Evolutionary conservation across 2,888 invertebrate genomes (phyloP), one percentile per base, ranked within the genome.

Genomic region (Aphodius granarius): DNA sequence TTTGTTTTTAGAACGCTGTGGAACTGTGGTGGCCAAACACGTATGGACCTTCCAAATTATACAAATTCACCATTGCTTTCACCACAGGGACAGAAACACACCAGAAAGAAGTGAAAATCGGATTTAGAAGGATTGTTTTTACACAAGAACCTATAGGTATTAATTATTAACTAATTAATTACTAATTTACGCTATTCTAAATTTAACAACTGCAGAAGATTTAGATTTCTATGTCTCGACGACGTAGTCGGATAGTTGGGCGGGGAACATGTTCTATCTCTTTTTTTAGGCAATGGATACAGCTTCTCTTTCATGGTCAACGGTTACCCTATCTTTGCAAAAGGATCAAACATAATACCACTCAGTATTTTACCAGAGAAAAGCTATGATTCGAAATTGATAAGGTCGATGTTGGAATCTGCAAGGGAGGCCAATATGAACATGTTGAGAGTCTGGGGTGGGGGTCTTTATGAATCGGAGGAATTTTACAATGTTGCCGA

Each of bases 361-460:
- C 91, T 94, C 0, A 92, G 94, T 84, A 91, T 96, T 80, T 90
- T 97, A 73, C 96, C 95, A 0, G 97, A 97, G 87, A 83, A 89
- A 43, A 91, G 93, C 0, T 89, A 89, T 18, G 86, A 91, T 78
- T 84, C 86, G 20, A 89, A 88, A 81, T 88, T 89, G 87, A 90
- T 95, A 73, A 87, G 90, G 43, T 87, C 90, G 78, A 87, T 97
- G 0, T 85, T 98, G 63, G 84, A 86, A 73, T 92, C 95, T 0
- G 94, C 94, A 0, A 91, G 90, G 79, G 91, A 93, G 6, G 92
- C 93, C 0, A 92, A 98, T 84, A 97, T 97, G 95, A 95, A 96
- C 83, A 95, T 96, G 93, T 87, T 99, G 15, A 90, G 99, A n/a
- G 95, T 99, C 0, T 99, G 99, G 99, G 99, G 99, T 21, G 99